These are phyloP conservation scores for Microctenopoma lineatum DNA, from an alignment of 2,797 vertebrate genomes.

Conservation along the genomic window DNA sequence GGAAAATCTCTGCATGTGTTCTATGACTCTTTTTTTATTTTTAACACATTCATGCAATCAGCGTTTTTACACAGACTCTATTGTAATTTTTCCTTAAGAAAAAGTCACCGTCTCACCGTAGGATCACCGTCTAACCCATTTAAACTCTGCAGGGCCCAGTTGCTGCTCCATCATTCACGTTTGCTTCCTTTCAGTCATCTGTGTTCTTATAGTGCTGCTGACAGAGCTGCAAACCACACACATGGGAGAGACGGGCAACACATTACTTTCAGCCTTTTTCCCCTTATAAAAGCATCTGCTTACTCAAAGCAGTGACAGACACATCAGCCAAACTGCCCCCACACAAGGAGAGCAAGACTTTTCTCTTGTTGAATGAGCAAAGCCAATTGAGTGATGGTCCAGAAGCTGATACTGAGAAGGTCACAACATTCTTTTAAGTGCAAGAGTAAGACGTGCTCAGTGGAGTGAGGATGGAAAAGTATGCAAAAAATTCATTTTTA, in stretches of 20 bases:
- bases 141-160: constrained; percentile 30
- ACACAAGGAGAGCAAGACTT: constrained; percentile 32
- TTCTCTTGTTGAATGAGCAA: constrained; percentile 38
- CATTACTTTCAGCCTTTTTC: constrained; percentile 48
- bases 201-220: constrained; percentile 56
- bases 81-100: background rate
- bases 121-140: constrained; percentile 19
- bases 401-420: constrained; percentile 42
- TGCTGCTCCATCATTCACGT: constrained; percentile 40
- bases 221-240: constrained; percentile 73
- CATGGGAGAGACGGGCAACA: constrained; percentile 48
- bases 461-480: background rate
- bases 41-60: background rate
- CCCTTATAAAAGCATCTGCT: constrained; percentile 54
- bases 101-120: no score
- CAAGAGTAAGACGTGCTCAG: constrained; percentile 2
- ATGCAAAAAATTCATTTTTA: background rate
- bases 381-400: constrained; percentile 64
- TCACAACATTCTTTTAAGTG: constrained; percentile 22
- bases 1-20: background rate
- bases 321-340: constrained; percentile 57
- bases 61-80: background rate
- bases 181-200: constrained; percentile 69
- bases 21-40: background rate
- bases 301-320: constrained; percentile 63